Percentiles rank a stretch among this genome's conserved stretches.
Conservation (phyloP, 2,888 invertebrate species). For the Crioceris asparagi region DNA sequence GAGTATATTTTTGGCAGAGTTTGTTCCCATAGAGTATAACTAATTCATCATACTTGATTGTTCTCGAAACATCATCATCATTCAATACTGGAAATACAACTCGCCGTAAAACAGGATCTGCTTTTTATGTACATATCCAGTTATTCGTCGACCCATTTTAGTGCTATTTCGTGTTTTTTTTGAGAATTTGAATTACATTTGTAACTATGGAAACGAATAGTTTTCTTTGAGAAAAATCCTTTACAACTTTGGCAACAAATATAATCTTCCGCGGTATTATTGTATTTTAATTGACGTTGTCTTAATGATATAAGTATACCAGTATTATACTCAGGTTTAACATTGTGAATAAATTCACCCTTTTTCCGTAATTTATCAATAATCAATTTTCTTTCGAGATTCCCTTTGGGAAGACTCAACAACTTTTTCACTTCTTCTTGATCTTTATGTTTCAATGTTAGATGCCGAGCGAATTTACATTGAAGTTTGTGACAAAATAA, state of each 20-base stretch:
- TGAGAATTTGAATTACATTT: not conserved
- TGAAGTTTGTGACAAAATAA: not conserved
- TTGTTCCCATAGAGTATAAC: not conserved
- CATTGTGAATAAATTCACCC: slow-evolving; percentile 3
- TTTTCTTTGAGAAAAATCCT: not conserved
- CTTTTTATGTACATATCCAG: not conserved
- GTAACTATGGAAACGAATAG: not conserved
- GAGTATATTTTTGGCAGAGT: not conserved
- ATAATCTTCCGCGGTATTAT: not conserved
- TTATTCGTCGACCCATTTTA: not conserved
- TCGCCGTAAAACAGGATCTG: not conserved
- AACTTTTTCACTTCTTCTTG: slow-evolving; percentile 4
- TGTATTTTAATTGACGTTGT: not conserved
- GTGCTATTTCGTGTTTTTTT: not conserved
- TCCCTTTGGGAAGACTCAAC: not conserved
- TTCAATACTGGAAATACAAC: not conserved
- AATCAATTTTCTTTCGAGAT: not conserved
- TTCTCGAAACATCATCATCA: not conserved
- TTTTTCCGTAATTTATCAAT: slow-evolving; percentile 3
- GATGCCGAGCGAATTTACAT: slow-evolving; percentile 3
- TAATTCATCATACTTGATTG: not conserved
- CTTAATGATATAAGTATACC: not conserved
- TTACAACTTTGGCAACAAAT: not conserved
- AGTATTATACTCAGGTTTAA: not conserved
- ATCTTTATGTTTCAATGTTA: slow-evolving; percentile 1